phyloP scores from a whole-genome alignment of 2,888 invertebrate species.

The Eueremaeus valkanovi region DNA sequence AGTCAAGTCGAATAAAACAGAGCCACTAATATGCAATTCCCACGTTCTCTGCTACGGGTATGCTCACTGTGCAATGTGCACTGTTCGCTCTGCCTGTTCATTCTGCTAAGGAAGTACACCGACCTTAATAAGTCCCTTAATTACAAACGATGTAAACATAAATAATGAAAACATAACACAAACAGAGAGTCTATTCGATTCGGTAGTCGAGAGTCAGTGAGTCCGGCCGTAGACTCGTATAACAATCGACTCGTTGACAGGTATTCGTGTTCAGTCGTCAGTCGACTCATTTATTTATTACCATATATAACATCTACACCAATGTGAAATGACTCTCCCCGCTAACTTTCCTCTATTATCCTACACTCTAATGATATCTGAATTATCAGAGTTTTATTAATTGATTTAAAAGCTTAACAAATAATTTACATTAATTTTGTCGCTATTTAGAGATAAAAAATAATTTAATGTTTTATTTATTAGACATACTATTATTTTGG shows the following conservation, averaged over 20 bases:
- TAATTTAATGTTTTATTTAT: slow-evolving; percentile 19
- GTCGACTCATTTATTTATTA: background rate
- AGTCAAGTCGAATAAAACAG: slow-evolving; percentile 18
- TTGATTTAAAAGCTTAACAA: slow-evolving; percentile 16
- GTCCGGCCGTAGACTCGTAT: background rate
- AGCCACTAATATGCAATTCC: slow-evolving; percentile 29
- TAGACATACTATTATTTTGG: slow-evolving; percentile 5
- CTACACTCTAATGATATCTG: slow-evolving; percentile 14
- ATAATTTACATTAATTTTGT: slow-evolving; percentile 24
- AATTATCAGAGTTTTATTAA: slow-evolving; percentile 4
- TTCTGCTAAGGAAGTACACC: slow-evolving; percentile 22
- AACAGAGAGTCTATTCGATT: background rate
- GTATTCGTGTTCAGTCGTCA: background rate
- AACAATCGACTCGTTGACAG: background rate
- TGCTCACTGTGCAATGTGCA: too few relatives aligned
- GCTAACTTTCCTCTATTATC: background rate
- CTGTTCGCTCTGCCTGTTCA: background rate
- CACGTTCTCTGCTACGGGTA: too few relatives aligned
- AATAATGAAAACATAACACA: slow-evolving; percentile 19
- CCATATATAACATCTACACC: too few relatives aligned
- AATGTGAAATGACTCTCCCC: background rate
- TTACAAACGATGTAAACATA: slow-evolving; percentile 26
- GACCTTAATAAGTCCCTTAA: slow-evolving; percentile 25
- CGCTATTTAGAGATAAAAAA: background rate
- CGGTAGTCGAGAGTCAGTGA: background rate